These are phyloP conservation scores for Campylomormyrus numenius DNA, from an alignment of 2,113 vertebrate species.

Conservation along the genomic window DNA sequence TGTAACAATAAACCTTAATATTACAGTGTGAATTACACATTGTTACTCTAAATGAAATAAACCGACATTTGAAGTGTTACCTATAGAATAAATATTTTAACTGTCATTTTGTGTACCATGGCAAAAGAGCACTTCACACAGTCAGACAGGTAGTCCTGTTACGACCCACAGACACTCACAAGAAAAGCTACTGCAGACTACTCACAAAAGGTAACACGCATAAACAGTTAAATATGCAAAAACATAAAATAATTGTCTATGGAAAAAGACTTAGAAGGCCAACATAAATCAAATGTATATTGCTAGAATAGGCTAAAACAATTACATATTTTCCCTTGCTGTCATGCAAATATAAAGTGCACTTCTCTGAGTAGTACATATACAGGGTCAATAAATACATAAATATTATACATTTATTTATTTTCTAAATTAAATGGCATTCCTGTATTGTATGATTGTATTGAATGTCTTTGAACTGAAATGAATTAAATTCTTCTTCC, in stretches of 20 bases:
- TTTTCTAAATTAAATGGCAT: not conserved
- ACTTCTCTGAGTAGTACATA: not conserved
- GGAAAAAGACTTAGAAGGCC: not conserved
- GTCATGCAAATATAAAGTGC: not conserved
- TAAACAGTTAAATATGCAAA: not conserved
- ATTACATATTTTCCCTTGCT: not conserved
- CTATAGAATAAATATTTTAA: not conserved
- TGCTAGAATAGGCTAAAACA: not conserved
- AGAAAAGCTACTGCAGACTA: not conserved
- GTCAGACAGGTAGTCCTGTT: not conserved
- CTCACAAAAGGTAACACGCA: not conserved
- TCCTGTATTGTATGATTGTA: not conserved
- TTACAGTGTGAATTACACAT: not conserved
- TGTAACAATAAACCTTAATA: not conserved
- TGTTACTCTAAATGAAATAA: not conserved
- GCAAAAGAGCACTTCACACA: not conserved
- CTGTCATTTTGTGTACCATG: not conserved
- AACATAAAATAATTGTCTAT: not conserved
- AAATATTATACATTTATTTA: not conserved
- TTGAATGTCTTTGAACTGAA: not conserved
- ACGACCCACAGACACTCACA: not conserved
- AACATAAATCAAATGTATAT: not conserved
- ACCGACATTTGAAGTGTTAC: not conserved
- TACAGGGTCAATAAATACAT: not conserved
- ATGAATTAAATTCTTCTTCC: not conserved